Percentiles rank a stretch among this genome's conserved stretches.
phyloP scores from a whole-genome alignment of 2,888 invertebrate genomes.

The Papilio demoleus region DNA sequence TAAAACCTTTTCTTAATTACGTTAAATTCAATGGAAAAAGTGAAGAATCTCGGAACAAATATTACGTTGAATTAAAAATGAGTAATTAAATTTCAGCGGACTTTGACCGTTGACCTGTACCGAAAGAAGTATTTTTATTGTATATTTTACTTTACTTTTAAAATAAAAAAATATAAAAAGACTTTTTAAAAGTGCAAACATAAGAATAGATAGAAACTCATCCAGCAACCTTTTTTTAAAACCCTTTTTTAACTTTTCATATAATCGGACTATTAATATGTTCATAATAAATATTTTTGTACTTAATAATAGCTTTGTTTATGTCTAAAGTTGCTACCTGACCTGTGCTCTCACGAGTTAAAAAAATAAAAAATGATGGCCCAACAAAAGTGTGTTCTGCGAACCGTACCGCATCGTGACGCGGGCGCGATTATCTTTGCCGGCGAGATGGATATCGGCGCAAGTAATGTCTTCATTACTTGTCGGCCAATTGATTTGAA shows the following conservation, averaged over 20 bases:
- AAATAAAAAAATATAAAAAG: background rate
- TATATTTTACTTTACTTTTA: background rate
- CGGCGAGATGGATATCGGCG: constrained; percentile 60
- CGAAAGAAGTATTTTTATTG: background rate
- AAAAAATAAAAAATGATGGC: constrained; percentile 26
- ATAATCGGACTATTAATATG: too few species aligned
- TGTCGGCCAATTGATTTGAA: constrained; percentile 68
- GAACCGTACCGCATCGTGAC: constrained; percentile 59
- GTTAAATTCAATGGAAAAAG: constrained; percentile 23
- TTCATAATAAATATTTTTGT: too few species aligned
- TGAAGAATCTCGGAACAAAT: constrained; percentile 18
- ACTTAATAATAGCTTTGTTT: background rate
- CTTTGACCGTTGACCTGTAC: constrained; percentile 12
- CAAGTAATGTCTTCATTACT: constrained; percentile 76
- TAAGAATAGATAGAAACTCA: background rate
- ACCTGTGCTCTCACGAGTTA: constrained; percentile 4
- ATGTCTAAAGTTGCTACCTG: constrained; percentile 27
- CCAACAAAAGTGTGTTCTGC: constrained; percentile 50
- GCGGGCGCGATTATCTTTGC: constrained; percentile 60
- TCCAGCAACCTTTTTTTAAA: too few species aligned
- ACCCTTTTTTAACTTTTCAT: too few species aligned
- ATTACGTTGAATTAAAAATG: constrained; percentile 12
- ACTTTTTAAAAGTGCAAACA: background rate
- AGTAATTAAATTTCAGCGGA: constrained; percentile 5
- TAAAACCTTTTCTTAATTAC: constrained; percentile 21